Conservation (phyloP, 92 coral and sea anemone genomes). For the Bergia puertoricense region DNA sequence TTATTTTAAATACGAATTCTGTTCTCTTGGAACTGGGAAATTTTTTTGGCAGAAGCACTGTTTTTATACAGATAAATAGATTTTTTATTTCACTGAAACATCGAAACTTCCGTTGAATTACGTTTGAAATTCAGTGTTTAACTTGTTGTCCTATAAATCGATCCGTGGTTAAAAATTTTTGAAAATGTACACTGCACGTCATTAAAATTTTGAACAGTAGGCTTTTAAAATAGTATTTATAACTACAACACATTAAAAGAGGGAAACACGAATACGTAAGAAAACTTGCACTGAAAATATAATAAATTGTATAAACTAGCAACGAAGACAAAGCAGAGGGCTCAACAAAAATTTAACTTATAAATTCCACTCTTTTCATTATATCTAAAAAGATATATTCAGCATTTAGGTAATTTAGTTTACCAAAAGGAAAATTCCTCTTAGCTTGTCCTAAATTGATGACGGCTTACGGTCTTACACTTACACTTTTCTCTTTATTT, state of each 20-base stretch:
- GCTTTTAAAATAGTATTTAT: too few relatives aligned
- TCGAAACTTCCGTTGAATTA: too few relatives aligned
- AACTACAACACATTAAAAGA: too few relatives aligned
- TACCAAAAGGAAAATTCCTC: neutral
- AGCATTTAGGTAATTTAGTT: neutral
- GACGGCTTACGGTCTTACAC: neutral
- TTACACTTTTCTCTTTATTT: too few relatives aligned
- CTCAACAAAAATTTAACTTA: neutral
- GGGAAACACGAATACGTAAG: too few relatives aligned
- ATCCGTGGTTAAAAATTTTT: neutral
- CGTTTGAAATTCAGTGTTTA: neutral
- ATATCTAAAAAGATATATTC: neutral
- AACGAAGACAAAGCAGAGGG: too few relatives aligned
- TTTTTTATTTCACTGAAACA: too few relatives aligned
- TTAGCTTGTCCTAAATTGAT: neutral
- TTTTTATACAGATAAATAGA: too few relatives aligned
- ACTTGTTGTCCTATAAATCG: neutral
- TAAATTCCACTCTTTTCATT: neutral
- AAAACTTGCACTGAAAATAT: neutral
- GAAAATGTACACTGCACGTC: neutral
- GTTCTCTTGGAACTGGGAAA: too few relatives aligned
- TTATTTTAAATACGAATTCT: too few relatives aligned
- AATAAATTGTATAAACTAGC: neutral
- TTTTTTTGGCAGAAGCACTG: too few relatives aligned
- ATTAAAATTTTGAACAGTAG: too few relatives aligned